Evolutionary conservation across 1,140 invertebrate genomes (phyloP), one percentile per base, ranked within the genome.

Genomic region (Tetraneura akinire): DNA sequence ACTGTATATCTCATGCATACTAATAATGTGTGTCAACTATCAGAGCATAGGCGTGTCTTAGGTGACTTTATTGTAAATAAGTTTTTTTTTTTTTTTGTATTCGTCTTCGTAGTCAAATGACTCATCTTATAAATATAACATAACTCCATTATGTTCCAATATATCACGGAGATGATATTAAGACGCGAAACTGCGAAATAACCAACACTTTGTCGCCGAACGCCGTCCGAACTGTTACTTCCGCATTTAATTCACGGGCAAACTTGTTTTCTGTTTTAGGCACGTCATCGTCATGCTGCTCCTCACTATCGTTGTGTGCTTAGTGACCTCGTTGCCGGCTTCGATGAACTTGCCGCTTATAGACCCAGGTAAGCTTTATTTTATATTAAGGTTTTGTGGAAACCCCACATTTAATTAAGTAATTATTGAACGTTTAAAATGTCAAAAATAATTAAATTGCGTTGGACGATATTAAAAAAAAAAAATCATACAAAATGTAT

Each of bases 281-380:
- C n/a, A 55, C 37, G 13, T 78, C 55, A 60, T 78, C 53, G 53
- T 47, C 21, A 76, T 76, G 74, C n/a, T 78, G 6, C 10, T 78
- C 14, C 14, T 78, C 13, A 18, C 23, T 10, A 29, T 32, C 16
- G 23, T 80, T 21, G 10, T 73, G 9, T 81, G 76, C 62, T 14
- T 80, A 1, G 76, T 70, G 21, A 29, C 47, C 49, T 70, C 81
- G 3, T 64, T 81, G 55, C 64, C 81, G 16, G 78, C 66, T 13
- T 45, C 78, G 9, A 80, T 62, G 62, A 57, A 68, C 45, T 42
- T 76, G 42, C 81, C 81, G 23, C 45, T 81, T 14, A 78, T 81
- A n/a, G 78, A 81, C 42, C 81, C 81, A 45, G 81, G 81, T 81
- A 80, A 47, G 81, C 29, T 6, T 37, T 37, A 37, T 37, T 37